Evolutionary conservation across 2,888 invertebrate genomes (phyloP).

Genomic region (Hyposoter dolosus): DNA sequence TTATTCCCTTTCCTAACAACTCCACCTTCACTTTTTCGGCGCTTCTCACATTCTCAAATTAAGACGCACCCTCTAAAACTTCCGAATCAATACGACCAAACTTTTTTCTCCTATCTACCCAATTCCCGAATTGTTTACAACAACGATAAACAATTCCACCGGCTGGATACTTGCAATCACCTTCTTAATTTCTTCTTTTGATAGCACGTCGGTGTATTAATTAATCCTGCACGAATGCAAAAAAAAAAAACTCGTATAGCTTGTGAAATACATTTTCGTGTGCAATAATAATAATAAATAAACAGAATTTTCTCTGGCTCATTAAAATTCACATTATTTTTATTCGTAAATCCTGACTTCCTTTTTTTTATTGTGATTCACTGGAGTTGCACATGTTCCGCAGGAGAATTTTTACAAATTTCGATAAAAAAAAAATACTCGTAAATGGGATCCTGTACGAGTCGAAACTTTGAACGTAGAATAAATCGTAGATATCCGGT

Average conservation of each 20-base stretch:
- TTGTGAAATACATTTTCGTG: not conserved
- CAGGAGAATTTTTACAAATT: not conserved
- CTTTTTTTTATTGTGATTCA: not conserved
- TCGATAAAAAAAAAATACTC: not conserved
- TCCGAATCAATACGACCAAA: not conserved
- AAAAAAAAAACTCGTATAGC: not conserved
- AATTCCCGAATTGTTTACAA: not conserved
- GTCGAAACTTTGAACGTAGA: slow-evolving; percentile 37
- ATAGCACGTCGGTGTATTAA: not conserved
- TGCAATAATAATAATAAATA: not conserved
- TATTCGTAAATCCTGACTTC: not conserved
- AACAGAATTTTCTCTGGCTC: not conserved
- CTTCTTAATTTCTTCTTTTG: not conserved
- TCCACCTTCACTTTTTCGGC: not conserved
- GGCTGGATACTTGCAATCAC: not conserved
- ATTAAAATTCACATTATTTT: not conserved
- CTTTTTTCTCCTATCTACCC: not conserved
- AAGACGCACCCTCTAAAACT: not conserved
- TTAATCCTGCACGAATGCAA: not conserved
- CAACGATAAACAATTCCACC: not conserved
- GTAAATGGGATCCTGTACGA: slow-evolving; percentile 19
- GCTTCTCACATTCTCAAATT: slow-evolving; percentile 21
- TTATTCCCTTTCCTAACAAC: slow-evolving; percentile 3
- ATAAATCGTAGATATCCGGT: slow-evolving; percentile 45
- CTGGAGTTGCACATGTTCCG: not conserved